A percentile compares a stretch with the other conserved stretches of the same genome.
Evolutionary conservation across 2,888 invertebrate species (phyloP).

Genomic region (Coecobrya sp.): DNA sequence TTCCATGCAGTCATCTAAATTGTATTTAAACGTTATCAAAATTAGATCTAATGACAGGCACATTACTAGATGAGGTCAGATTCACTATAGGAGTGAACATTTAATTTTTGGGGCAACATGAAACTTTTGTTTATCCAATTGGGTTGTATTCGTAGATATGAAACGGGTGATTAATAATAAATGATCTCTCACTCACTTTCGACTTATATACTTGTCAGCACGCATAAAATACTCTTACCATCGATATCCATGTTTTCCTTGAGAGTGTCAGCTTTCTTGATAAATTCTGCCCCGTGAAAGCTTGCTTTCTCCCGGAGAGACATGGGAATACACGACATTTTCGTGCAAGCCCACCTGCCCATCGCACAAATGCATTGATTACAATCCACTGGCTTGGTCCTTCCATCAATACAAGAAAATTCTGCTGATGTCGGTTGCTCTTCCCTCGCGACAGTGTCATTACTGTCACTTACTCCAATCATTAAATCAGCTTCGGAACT

Average conservation of each 20-base stretch:
- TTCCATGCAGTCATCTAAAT: constrained; percentile 85
- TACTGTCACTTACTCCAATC: constrained; percentile 4
- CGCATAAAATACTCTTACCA: constrained; percentile 74
- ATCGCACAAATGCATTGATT: constrained; percentile 85
- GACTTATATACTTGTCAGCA: not conserved
- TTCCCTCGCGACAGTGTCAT: constrained; percentile 30
- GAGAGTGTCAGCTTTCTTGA: constrained; percentile 83
- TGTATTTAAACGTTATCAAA: not conserved
- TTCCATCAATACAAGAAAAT: constrained; percentile 80
- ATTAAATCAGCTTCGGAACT: constrained; percentile 56
- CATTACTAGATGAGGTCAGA: not conserved
- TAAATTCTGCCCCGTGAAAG: constrained; percentile 83
- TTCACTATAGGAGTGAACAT: too few relatives aligned
- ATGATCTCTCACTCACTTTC: not conserved
- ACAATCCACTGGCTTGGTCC: constrained; percentile 85
- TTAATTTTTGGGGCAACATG: too few relatives aligned
- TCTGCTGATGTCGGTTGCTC: constrained; percentile 28
- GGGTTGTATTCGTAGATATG: too few relatives aligned
- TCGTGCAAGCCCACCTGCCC: constrained; percentile 86
- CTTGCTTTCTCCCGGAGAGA: constrained; percentile 85
- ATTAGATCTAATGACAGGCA: too few relatives aligned
- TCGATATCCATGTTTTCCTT: constrained; percentile 84
- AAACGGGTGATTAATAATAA: too few relatives aligned
- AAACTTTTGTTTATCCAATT: too few relatives aligned
- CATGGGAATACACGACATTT: constrained; percentile 85